A percentile compares a stretch with the other conserved stretches of the same genome.
phyloP scores from a whole-genome alignment of 1,140 invertebrate genomes.

The Copidosoma floridanum region DNA sequence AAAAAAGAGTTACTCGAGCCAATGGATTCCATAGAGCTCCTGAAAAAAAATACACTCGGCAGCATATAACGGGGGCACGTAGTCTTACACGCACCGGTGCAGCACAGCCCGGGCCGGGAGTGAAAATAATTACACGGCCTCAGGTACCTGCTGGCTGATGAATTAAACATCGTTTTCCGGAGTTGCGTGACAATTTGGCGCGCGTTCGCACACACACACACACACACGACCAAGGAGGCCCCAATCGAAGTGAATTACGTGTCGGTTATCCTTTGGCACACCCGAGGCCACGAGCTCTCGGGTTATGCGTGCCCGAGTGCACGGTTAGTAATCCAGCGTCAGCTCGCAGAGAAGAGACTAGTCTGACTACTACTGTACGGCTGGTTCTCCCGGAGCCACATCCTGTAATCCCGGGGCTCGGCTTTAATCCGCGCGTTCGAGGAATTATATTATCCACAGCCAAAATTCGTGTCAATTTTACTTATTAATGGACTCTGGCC shows the following conservation, averaged over 20 bases:
- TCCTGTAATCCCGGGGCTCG: background rate
- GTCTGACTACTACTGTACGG: background rate
- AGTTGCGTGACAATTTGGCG: too few species aligned
- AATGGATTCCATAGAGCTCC: too few species aligned
- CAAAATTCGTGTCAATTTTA: background rate
- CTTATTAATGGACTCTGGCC: background rate
- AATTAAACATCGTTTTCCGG: too few species aligned
- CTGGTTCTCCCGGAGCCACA: background rate
- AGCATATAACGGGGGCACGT: too few species aligned
- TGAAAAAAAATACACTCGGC: too few species aligned
- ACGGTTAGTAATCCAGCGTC: background rate
- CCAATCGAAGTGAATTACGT: background rate
- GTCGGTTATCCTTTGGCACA: conserved; percentile 2
- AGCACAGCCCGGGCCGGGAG: too few species aligned
- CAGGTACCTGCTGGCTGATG: too few species aligned
- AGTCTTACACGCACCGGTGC: too few species aligned
- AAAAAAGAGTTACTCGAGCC: too few species aligned
- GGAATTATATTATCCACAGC: conserved; percentile 6
- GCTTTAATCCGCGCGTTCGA: background rate
- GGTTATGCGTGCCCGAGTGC: background rate
- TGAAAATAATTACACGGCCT: too few species aligned
- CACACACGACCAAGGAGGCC: background rate
- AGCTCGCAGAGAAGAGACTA: background rate
- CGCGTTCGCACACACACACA: too few species aligned
- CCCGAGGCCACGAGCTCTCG: too few species aligned